Evolutionary conservation across 1,140 invertebrate genomes (phyloP).

Genomic region (Caenorhabditis remanei): DNA sequence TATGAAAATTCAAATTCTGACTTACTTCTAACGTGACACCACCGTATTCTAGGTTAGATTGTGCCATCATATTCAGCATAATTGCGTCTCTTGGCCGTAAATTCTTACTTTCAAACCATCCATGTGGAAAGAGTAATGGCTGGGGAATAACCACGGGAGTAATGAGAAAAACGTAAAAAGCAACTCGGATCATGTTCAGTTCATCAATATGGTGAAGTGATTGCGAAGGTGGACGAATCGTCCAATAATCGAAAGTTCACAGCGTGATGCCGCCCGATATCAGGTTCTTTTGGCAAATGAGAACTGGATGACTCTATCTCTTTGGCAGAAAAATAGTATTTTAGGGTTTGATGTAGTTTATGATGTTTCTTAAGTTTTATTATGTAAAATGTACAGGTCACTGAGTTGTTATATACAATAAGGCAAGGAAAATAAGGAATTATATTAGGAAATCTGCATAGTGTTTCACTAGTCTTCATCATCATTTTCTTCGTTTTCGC

Average conservation of each 20-base stretch:
- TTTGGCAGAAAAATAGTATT: background rate
- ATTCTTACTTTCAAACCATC: conserved; percentile 59
- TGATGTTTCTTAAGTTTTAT: too few species aligned
- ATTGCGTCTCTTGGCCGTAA: conserved; percentile 53
- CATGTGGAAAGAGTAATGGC: conserved; percentile 55
- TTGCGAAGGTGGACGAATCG: conserved; percentile 8
- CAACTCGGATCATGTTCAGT: conserved; percentile 28
- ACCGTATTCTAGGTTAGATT: conserved; percentile 56
- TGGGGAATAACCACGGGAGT: conserved; percentile 1
- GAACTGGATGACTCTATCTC: conserved; percentile 16
- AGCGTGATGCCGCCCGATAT: conserved; percentile 26
- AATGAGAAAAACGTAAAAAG: background rate
- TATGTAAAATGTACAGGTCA: too few species aligned
- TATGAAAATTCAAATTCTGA: too few species aligned
- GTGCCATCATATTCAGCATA: conserved; percentile 52
- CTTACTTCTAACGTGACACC: conserved; percentile 55
- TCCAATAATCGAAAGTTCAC: conserved; percentile 49
- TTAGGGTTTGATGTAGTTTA: background rate
- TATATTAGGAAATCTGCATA: too few species aligned
- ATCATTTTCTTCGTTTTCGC: background rate
- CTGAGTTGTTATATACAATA: too few species aligned
- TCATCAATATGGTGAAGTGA: background rate
- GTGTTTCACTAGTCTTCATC: too few species aligned
- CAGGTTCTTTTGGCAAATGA: conserved; percentile 29
- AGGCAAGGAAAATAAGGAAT: too few species aligned